Base-by-base conservation (phyloP, 2,797 vertebrate species). In the Sandelia bainsii region DNA sequence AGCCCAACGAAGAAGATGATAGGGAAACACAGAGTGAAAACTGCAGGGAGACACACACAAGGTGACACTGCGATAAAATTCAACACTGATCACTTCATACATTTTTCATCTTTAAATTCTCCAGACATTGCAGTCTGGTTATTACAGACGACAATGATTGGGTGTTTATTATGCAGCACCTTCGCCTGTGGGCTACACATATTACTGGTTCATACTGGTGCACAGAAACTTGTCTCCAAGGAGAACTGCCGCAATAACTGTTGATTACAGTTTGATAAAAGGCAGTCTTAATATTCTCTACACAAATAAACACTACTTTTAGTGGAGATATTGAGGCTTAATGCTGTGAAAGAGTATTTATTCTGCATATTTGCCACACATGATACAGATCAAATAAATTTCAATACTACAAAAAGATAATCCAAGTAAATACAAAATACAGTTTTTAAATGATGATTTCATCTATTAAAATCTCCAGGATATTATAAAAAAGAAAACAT, bases 11-110 rank as follows among this genome's bases (percentile, higher is more conserved):
- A 98, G 95, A 99, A 99, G 77, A 99, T 95, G 91, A 99, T 79
- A 83, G 98, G 98, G 82, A 99, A 99, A 92, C 97, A 98, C 77
- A 99, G 94, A n/a, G 95, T 99, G 93, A 99, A 99, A 90, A 98
- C 98, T 99, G 89, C 0, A 48, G 77, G 22, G 29, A 80, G 48
- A 84, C 13, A 74, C 11, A 75, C 65, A 77, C 22, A 73, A 51
- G 23, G 34, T 12, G 8, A 58, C 53, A 46, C n/a, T 2, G 23
- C 16, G 27, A 71, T 1, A 42, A 9, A 48, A 17, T 27, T 1
- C 39, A 34, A 51, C 25, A 20, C 17, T 3, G 19, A 19, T 46
- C 64, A 17, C 5, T 45, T 4, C 17, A 6, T 16, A 25, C 6
- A 25, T 13, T 56, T 51, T 27, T 64, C 45, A 58, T 48, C 16